These are phyloP conservation scores for Drosophila simulans DNA, from an alignment of 1,140 invertebrate species.

Conservation along the genomic window DNA sequence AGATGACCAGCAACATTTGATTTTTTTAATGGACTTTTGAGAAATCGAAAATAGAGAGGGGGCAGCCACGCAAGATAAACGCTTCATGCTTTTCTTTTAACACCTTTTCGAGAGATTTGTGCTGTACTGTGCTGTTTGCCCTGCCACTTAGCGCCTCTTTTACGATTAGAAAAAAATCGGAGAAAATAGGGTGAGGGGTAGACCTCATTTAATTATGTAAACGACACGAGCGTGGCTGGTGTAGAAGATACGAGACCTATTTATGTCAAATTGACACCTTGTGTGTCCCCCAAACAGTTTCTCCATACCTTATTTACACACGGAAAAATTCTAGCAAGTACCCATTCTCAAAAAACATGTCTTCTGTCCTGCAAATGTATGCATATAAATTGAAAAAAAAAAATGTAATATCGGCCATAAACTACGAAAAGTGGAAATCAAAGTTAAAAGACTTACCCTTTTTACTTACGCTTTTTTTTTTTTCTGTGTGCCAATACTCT, in stretches of 20 bases:
- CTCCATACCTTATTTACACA: neutral
- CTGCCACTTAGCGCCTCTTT: constrained; percentile 76
- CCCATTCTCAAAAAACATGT: too few relatives aligned
- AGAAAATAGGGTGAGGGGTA: neutral
- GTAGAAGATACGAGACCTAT: constrained; percentile 59
- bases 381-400: neutral
- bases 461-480: neutral
- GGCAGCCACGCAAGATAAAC: constrained; percentile 58
- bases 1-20: constrained; percentile 27
- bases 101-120: constrained; percentile 81
- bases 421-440: too few relatives aligned
- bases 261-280: constrained; percentile 82
- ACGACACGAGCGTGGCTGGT: constrained; percentile 50
- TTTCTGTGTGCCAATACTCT: constrained; percentile 4
- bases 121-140: constrained; percentile 71
- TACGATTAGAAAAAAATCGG: constrained; percentile 63
- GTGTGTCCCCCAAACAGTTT: constrained; percentile 28
- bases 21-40: constrained; percentile 64
- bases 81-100: constrained; percentile 78
- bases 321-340: neutral
- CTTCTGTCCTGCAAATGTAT: too few relatives aligned
- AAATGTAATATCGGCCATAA: neutral
- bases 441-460: too few relatives aligned
- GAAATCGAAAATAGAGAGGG: constrained; percentile 34
- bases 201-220: constrained; percentile 79